Evolutionary conservation across 1,140 invertebrate genomes (phyloP), one percentile per base, ranked within the genome.

Genomic region (Pollicipes pollicipes): DNA sequence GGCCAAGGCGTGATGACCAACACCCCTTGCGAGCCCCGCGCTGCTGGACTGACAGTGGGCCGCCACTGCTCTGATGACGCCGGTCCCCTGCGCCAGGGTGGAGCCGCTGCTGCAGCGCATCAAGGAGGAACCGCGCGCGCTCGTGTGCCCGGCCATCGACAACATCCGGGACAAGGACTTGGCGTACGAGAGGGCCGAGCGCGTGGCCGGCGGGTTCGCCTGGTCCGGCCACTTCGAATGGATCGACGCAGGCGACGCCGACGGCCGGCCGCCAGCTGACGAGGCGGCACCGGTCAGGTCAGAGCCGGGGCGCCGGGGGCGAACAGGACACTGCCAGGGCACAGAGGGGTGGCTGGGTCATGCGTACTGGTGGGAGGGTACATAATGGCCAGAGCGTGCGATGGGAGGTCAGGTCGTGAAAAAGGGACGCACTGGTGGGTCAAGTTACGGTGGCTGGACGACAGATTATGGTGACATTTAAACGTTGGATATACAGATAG

Each of bases 131-230:
- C 82, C 77, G 72, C 83, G 85, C 13, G 81, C 82, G 63, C 88
- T 91, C 17, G 89, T 88, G 8, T 88, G 88, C 75, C 94, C 94
- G 1, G 87, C 98, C 26, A 98, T 99, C 74, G 97, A 99, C 81
- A 91, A 98, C 13, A 97, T 99, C 66, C 95, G 97, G 80, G 87
- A 95, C 26, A 93, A 97, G 76, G 96, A 94, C 0, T 97, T 98
- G 79, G 86, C 89, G 72, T 73, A 73, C 35, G 8, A 27, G 29
- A 83, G 78, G 21, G 63, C 63, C 63, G 63, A 64, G 63, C 21
- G 27, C 3, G 21, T 64, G 27, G 63, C 27, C 27, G 63, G 63
- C 63, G 63, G 63, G 24, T 64, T 64, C 27, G 6, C 21, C 21
- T 64, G 63, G 63, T 24, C 63, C 63, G 63, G 63, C 4, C 63